phyloP scores from a whole-genome alignment of 2,797 vertebrate genomes.

The Limosa lapponica region DNA sequence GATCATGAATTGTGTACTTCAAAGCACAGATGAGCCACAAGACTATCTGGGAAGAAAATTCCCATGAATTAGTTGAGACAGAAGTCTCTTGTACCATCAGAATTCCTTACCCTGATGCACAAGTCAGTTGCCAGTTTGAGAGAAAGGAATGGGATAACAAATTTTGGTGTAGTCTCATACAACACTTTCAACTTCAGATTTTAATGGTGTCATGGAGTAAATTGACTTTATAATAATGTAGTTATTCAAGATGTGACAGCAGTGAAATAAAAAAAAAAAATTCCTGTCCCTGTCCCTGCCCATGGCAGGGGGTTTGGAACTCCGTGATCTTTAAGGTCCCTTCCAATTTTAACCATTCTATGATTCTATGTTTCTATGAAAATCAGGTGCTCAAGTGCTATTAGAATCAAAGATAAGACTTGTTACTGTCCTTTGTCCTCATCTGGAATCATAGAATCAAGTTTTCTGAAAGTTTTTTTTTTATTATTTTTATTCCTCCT shows the following conservation, averaged over 20 bases:
- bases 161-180: background rate
- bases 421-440: background rate
- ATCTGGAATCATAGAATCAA: background rate
- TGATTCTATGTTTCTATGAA: background rate
- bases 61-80: background rate
- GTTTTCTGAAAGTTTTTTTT: background rate
- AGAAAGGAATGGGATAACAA: background rate
- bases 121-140: background rate
- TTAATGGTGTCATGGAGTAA: background rate
- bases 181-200: background rate
- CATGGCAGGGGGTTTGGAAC: too few relatives aligned
- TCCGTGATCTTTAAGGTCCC: too few relatives aligned
- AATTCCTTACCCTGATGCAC: background rate
- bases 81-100: background rate
- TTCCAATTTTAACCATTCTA: too few relatives aligned
- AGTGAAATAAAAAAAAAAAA: background rate
- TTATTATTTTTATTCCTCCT: background rate
- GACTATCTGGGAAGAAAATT: background rate
- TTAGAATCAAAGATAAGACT: background rate
- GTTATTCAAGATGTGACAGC: background rate
- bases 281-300: too few relatives aligned
- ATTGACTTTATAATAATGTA: fast-evolving
- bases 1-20: background rate
- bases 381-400: background rate
- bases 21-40: background rate